phyloP scores from a whole-genome alignment of 2,888 invertebrate genomes.

The Lasiommata megera region DNA sequence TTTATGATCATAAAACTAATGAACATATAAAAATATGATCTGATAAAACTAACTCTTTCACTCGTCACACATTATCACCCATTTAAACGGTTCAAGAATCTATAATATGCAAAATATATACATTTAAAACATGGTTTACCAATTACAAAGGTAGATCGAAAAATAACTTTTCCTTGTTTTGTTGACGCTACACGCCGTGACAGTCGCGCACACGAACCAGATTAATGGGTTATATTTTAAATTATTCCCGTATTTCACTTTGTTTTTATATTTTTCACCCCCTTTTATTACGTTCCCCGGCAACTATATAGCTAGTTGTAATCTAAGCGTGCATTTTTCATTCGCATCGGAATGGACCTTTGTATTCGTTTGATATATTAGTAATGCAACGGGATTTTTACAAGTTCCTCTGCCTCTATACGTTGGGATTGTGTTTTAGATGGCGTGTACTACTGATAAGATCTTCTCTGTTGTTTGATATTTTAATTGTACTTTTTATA shows the following conservation, averaged over 20 bases:
- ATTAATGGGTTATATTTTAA: slow-evolving; percentile 79
- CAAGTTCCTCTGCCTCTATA: slow-evolving; percentile 2
- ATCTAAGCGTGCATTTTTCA: slow-evolving; percentile 61
- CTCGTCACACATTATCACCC: too few species aligned
- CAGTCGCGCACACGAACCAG: slow-evolving; percentile 64
- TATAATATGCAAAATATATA: not conserved
- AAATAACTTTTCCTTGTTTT: slow-evolving; percentile 25
- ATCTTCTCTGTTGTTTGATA: not conserved
- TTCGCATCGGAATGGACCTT: slow-evolving; percentile 41
- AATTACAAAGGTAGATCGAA: not conserved
- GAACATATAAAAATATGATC: too few species aligned
- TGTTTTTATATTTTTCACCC: slow-evolving; percentile 51
- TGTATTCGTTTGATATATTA: slow-evolving; percentile 34
- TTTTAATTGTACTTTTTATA: not conserved
- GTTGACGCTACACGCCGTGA: slow-evolving; percentile 56
- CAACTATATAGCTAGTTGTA: slow-evolving; percentile 41
- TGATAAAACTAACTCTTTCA: too few species aligned
- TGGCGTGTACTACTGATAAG: not conserved
- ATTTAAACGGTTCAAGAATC: too few species aligned
- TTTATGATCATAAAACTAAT: too few species aligned
- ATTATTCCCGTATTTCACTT: slow-evolving; percentile 67
- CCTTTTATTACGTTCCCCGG: slow-evolving; percentile 39
- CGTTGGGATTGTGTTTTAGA: slow-evolving; percentile 10
- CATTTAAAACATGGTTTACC: not conserved
- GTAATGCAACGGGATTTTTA: slow-evolving; percentile 28